Base-by-base conservation (phyloP, 92 coral and sea anemone species). In the Anthopleura xanthogrammica region DNA sequence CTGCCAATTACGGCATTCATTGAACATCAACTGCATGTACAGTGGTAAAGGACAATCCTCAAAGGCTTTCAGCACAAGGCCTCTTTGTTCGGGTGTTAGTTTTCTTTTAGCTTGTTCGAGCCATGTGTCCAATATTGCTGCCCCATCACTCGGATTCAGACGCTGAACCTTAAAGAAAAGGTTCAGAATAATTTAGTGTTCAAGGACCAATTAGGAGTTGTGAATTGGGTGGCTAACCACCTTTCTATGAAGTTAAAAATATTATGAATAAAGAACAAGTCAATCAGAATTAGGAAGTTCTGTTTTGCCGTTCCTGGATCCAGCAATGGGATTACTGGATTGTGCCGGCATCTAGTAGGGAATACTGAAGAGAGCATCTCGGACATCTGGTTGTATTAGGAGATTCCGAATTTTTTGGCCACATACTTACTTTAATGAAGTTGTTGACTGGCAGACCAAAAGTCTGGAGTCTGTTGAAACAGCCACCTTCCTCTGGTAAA, bases 401-500 rank as follows among this genome's bases (percentile, higher is more conserved):
- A 29, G 36, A 29, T 29, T 29, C 36, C 36, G 36, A 29, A 29
- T 29, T 29, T 29, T 29, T 29, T 29, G 36, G 36, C 36, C 36
- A 29, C 36, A 29, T 29, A 29, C 83, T 56, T 41, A 86, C 92
- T 84, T 89, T 29, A 4, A 86, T 36, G 57, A 86, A 86, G 65
- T 86, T 83, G 41, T 83, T 71, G 22, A 58, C 75, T 13, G 90
- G 90, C 50, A 89, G 50, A 64, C 84, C 89, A 83, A 89, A 86
- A 2, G 90, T 82, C 66, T 76, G 83, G 39, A 89, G 83, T 71
- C 90, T 85, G 16, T 82, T 74, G 22, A 89, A 46, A 65, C 90
- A 89, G 11, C 92, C 90, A 43, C 92, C 92, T 50, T 82, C 92
- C 46, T 52, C 85, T 2, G 92, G 92, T n/a, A 89, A 79, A 13